Evolutionary conservation across 1,140 invertebrate genomes (phyloP).

Genomic region (Drosophila littoralis): DNA sequence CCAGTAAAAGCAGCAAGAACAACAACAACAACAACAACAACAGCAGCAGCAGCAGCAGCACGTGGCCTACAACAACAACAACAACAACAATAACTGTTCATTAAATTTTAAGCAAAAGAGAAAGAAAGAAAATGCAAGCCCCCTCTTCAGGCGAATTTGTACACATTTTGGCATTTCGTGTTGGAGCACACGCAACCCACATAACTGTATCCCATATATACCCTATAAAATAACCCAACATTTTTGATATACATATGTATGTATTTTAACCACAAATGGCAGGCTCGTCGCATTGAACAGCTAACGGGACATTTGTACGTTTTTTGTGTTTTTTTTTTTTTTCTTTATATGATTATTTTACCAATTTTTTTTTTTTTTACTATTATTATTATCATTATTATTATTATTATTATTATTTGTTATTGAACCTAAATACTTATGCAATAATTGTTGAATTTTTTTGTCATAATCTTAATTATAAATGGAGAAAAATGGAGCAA

Average conservation of each 20-base stretch:
- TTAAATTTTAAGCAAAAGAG: conserved; percentile 52
- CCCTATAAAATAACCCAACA: conserved; percentile 5
- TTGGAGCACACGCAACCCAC: conserved; percentile 45
- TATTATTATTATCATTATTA: conserved; percentile 55
- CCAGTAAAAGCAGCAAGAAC: conserved; percentile 62
- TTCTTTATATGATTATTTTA: conserved; percentile 43
- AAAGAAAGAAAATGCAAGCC: neutral
- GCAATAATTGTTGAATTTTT: conserved; percentile 79
- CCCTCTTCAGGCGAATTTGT: conserved; percentile 2
- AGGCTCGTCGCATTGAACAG: conserved; percentile 68
- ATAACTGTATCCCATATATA: conserved; percentile 23
- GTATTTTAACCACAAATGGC: conserved; percentile 58
- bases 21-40: conserved; percentile 11
- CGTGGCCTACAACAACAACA: conserved; percentile 10
- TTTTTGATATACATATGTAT: conserved; percentile 8
- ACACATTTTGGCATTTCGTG: conserved; percentile 63
- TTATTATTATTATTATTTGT: conserved; percentile 75
- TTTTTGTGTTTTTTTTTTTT: conserved; percentile 71
- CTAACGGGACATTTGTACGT: conserved; percentile 62
- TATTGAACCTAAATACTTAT: conserved; percentile 74
- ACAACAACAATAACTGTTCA: conserved; percentile 45
- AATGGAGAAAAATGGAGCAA: conserved; percentile 19
- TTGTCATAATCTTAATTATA: conserved; percentile 73
- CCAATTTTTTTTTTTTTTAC: conserved; percentile 47
- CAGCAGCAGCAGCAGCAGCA: conserved; percentile 37